phyloP scores from a whole-genome alignment of 2,888 invertebrate species.

The Oxystoma pomonae region DNA sequence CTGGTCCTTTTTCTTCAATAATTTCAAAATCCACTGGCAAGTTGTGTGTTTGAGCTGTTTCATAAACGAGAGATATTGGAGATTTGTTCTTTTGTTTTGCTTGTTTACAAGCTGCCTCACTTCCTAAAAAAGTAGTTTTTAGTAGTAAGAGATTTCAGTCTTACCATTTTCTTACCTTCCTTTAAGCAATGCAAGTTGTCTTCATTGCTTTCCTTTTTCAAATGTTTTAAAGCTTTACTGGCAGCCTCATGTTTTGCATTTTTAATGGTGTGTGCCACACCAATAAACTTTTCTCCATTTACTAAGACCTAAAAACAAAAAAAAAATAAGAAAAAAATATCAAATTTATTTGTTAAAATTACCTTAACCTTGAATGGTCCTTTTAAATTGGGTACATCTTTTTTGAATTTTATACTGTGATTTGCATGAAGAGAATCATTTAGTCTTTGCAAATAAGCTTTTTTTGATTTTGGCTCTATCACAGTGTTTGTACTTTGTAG shows the following conservation, averaged over 20 bases:
- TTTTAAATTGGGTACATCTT: slow-evolving; percentile 29
- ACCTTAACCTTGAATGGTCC: slow-evolving; percentile 39
- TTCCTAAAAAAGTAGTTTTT: slow-evolving; percentile 27
- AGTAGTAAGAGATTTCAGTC: not conserved
- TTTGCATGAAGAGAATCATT: slow-evolving; percentile 34
- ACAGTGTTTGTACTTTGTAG: slow-evolving; percentile 18
- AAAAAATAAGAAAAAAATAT: too few relatives aligned
- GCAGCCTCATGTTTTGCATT: slow-evolving; percentile 42
- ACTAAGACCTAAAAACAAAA: too few relatives aligned
- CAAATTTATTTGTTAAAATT: too few relatives aligned
- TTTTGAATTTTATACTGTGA: slow-evolving; percentile 26
- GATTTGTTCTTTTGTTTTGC: slow-evolving; percentile 38
- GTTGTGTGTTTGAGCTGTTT: slow-evolving; percentile 33
- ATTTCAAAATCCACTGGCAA: slow-evolving; percentile 35
- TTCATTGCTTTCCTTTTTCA: slow-evolving; percentile 31
- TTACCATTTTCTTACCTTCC: slow-evolving; percentile 27
- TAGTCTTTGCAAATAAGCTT: slow-evolving; percentile 34
- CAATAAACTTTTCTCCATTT: slow-evolving; percentile 35
- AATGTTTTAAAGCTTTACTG: slow-evolving; percentile 34
- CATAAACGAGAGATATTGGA: slow-evolving; percentile 38
- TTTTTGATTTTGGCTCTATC: slow-evolving; percentile 28
- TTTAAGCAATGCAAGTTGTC: slow-evolving; percentile 32
- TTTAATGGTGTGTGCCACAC: slow-evolving; percentile 37
- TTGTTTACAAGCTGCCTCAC: slow-evolving; percentile 32
- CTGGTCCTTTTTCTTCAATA: slow-evolving; percentile 35